Evolutionary conservation across 2,113 vertebrate genomes (phyloP), one percentile per base, ranked within the genome.

Genomic region (Pachycephala philippinensis): DNA sequence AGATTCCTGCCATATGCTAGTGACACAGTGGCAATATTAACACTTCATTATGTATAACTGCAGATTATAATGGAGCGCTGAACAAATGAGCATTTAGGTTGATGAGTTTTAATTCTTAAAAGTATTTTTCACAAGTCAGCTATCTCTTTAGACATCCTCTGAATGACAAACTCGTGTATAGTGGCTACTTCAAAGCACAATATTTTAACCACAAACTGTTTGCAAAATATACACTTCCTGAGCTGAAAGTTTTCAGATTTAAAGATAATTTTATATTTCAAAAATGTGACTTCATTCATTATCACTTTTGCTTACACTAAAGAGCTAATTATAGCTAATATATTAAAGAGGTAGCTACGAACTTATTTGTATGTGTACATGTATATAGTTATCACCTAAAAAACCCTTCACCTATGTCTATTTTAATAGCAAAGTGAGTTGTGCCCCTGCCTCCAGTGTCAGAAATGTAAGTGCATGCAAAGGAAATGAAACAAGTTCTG

Each of bases 131-230:
- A 82, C 60, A 59, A 61, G 33, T 93, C 47, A 86, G 86, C 77
- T 96, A 16, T 93, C 92, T 97, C 94, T 95, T 92, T 92, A 65
- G 90, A 76, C 79, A 78, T 95, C 86, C 81, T 95, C 85, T 97
- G 92, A 88, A 97, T 95, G 68, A 94, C 63, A 88, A 95, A 97
- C 69, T 95, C 86, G 53, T 94, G 84, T 72, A 78, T 84, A 93
- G 72, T 96, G 93, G 82, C 95, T 97, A 97, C 95, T 97, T 97
- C 92, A 97, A 97, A 98, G 97, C 96, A 97, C 97, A 98, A 93
- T 97, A 93, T 96, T 97, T 97, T 97, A 97, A 87, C 89, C 91
- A 92, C 71, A 72, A 97, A 89, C 86, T 92, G 9, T 97, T 93
- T 96, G 96, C 84, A 94, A 80, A 97, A 96, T 68, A 59, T 75